phyloP scores from a whole-genome alignment of 2,113 vertebrate species.

The Anarrhichthys ocellatus region DNA sequence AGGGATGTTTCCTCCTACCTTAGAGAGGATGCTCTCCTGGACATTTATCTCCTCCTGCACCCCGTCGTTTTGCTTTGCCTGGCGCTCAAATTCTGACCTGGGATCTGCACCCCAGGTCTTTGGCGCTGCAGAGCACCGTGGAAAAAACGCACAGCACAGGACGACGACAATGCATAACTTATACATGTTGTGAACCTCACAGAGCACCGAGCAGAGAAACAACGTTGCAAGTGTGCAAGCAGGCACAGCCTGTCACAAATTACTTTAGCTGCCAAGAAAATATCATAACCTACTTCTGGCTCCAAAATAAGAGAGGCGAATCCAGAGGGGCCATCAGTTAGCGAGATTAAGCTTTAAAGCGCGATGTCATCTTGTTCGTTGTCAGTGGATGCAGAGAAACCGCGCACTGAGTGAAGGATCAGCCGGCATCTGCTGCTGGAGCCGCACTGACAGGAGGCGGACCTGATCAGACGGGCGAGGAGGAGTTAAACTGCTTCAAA shows the following conservation, averaged over 20 bases:
- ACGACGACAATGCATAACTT: slow-evolving; percentile 49
- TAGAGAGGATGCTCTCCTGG: slow-evolving; percentile 87
- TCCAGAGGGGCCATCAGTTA: not conserved
- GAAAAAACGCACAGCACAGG: slow-evolving; percentile 60
- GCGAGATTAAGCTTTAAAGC: slow-evolving; percentile 9
- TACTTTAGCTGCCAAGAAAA: slow-evolving; percentile 15
- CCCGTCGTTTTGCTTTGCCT: slow-evolving; percentile 35
- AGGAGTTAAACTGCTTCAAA: slow-evolving; percentile 53
- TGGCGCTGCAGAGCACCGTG: slow-evolving; percentile 59
- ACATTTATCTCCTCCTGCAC: slow-evolving; percentile 85
- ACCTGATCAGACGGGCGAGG: slow-evolving; percentile 24
- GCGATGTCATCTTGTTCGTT: slow-evolving; percentile 26
- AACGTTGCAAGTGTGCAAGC: not conserved
- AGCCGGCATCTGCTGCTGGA: slow-evolving; percentile 57
- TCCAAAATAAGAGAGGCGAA: slow-evolving; percentile 3
- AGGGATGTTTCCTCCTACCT: slow-evolving; percentile 80
- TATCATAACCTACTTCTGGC: slow-evolving; percentile 38
- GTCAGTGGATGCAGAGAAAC: slow-evolving; percentile 2
- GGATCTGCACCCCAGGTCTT: slow-evolving; percentile 18
- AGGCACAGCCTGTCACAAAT: slow-evolving; percentile 42
- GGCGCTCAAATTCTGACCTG: slow-evolving; percentile 15
- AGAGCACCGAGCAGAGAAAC: not conserved
- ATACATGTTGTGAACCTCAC: slow-evolving; percentile 58
- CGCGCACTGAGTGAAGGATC: slow-evolving; percentile 26
- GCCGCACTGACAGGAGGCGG: slow-evolving; percentile 61